Base-by-base conservation (phyloP, 92 coral and sea anemone genomes). In the Nematostella vectensis region DNA sequence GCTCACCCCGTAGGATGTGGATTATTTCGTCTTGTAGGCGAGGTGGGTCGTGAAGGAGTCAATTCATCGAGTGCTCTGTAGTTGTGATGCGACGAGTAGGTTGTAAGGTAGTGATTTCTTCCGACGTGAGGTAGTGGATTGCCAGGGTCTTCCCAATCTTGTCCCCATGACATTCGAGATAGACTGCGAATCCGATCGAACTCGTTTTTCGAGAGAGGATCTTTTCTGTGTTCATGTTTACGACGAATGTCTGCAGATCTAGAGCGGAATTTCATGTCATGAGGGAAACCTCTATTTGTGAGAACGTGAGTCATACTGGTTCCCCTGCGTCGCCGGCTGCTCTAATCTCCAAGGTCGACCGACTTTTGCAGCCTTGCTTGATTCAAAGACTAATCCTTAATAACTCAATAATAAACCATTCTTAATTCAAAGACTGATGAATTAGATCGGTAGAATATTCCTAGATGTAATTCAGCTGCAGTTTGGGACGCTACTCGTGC, bases 1-100 rank as follows among this genome's bases (percentile, higher is more conserved):
- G 30, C 80, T 63, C 58, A 91, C 98, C 80, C 79, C 10, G 98
- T 79, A 38, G 98, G 98, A 64, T 91, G 98, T 4, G 98, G 98
- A 44, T 91, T 91, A 48, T 91, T 91, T 61, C 98, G 66, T 48
- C 98, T 72, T 10, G 96, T 81, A 13, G 98, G 98, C n/a, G 98
- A 91, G n/a, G 93, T 81, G 3, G 96, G 82, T 33, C 98, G 55
- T 33, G 82, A 62, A 20, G 78, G 89, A 11, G 96, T 91, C 11
- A 45, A 50, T 52, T 77, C 81, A 27, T 72, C 93, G 40, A 86
- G 73, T 13, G 59, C 58, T 61, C 62, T 89, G 58, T 70, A 71
- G 57, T 83, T 79, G 57, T 81, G 84, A 33, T 82, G 82, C 29
- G 83, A 42, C 8, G 89, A 73, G 48, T 89, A 89, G 1, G 97